These are phyloP conservation scores for Aspiorhynchus laticeps DNA, from an alignment of 2,113 vertebrate genomes.

Conservation along the genomic window DNA sequence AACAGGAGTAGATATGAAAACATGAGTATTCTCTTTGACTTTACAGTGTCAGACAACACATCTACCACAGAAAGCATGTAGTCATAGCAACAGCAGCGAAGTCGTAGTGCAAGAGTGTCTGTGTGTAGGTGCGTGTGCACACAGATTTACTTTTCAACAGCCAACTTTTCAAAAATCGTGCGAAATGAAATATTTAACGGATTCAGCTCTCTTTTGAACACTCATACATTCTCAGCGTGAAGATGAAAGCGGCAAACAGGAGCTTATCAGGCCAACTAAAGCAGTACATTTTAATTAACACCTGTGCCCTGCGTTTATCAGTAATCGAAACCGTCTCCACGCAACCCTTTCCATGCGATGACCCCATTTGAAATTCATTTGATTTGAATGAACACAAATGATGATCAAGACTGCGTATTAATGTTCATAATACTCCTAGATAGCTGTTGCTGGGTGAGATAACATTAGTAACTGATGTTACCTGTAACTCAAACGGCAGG, in stretches of 20 bases:
- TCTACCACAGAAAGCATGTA: constrained; percentile 47
- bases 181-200: constrained; percentile 50
- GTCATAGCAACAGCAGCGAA: constrained; percentile 57
- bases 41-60: constrained; percentile 50
- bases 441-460: neutral
- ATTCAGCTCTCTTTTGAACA: constrained; percentile 38
- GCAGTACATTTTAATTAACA: neutral
- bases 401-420: constrained; percentile 7
- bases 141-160: constrained; percentile 26
- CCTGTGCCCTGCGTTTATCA: constrained; percentile 12
- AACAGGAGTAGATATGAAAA: constrained; percentile 34
- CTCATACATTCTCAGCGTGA: neutral
- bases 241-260: constrained; percentile 19
- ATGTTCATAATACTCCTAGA: neutral
- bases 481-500: neutral
- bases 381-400: neutral
- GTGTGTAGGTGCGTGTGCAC: constrained; percentile 30
- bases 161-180: constrained; percentile 1
- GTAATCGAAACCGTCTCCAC: neutral
- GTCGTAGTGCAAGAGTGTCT: constrained; percentile 30
- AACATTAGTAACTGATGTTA: neutral
- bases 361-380: constrained; percentile 17
- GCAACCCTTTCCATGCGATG: neutral
- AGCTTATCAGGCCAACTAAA: neutral
- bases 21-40: constrained; percentile 46